These are phyloP conservation scores for Oncorhynchus keta DNA, from an alignment of 2,113 vertebrate genomes.

Conservation along the genomic window DNA sequence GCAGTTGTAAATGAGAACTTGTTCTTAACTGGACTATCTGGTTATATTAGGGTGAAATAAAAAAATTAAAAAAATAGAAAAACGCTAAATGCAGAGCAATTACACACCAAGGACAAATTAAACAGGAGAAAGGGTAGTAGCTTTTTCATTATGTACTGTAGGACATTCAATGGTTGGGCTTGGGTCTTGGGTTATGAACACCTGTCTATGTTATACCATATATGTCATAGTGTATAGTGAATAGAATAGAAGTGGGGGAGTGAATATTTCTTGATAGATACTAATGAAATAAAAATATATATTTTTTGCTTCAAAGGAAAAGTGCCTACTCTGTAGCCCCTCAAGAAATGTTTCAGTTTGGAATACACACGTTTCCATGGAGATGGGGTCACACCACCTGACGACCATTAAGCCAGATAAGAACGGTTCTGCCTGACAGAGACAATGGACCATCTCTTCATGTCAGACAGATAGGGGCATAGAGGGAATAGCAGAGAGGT, in stretches of 20 bases:
- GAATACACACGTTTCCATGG: slow-evolving; percentile 11
- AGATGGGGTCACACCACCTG: slow-evolving; percentile 1
- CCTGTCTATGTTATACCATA: background rate
- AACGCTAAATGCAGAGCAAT: background rate
- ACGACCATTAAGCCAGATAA: background rate
- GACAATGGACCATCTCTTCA: background rate
- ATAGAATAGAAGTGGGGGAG: background rate
- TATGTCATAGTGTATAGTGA: background rate
- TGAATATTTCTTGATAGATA: background rate
- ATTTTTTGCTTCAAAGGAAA: background rate
- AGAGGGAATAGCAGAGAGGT: too few relatives aligned
- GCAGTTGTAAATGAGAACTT: too few relatives aligned
- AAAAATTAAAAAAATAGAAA: too few relatives aligned
- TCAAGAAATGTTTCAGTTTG: background rate
- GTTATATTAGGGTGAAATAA: too few relatives aligned
- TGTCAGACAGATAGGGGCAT: too few relatives aligned
- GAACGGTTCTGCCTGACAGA: background rate
- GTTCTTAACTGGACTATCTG: too few relatives aligned
- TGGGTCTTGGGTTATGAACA: background rate
- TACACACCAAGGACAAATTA: slow-evolving; percentile 19
- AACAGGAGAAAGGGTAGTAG: background rate
- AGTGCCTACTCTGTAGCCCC: background rate
- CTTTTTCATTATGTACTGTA: background rate
- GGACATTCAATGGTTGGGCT: background rate
- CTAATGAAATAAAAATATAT: too few relatives aligned